Percentiles rank a stretch among this genome's conserved stretches.
Conservation (phyloP, 2,797 vertebrate species). For the Acridotheres tristis region DNA sequence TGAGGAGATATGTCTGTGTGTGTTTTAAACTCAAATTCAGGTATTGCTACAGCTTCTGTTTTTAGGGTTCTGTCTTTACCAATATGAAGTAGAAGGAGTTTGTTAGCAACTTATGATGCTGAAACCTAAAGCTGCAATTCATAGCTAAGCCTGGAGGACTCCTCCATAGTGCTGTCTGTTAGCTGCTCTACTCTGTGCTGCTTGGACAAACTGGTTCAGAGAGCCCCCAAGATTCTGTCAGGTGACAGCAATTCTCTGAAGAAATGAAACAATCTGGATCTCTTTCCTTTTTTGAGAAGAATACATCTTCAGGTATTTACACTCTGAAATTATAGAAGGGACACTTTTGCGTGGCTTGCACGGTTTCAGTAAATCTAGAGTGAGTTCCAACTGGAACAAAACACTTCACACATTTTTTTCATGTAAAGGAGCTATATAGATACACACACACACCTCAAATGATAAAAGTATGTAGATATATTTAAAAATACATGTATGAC, state of each 20-base stretch:
- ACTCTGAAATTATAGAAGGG: not conserved
- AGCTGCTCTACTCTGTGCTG: not conserved
- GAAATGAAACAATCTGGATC: not conserved
- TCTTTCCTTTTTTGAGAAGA: not conserved
- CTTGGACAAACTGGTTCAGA: not conserved
- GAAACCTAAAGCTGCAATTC: not conserved
- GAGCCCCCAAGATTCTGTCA: not conserved
- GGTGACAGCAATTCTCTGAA: not conserved
- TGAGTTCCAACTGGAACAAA: not conserved
- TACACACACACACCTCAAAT: rapidly evolving
- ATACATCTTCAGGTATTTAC: not conserved
- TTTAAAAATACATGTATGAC: rapidly evolving
- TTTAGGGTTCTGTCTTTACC: not conserved
- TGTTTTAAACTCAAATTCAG: not conserved
- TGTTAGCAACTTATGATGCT: not conserved
- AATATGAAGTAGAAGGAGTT: not conserved
- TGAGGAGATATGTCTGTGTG: not conserved
- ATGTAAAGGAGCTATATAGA: not conserved
- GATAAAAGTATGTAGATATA: not conserved
- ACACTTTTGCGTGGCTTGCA: not conserved
- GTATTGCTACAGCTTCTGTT: not conserved
- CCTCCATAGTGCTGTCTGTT: not conserved
- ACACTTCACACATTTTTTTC: not conserved
- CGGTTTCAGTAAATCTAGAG: not conserved
- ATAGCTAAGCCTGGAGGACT: not conserved